Evolutionary conservation across 1,140 invertebrate genomes (phyloP).

Genomic region (Brachionus calyciflorus): DNA sequence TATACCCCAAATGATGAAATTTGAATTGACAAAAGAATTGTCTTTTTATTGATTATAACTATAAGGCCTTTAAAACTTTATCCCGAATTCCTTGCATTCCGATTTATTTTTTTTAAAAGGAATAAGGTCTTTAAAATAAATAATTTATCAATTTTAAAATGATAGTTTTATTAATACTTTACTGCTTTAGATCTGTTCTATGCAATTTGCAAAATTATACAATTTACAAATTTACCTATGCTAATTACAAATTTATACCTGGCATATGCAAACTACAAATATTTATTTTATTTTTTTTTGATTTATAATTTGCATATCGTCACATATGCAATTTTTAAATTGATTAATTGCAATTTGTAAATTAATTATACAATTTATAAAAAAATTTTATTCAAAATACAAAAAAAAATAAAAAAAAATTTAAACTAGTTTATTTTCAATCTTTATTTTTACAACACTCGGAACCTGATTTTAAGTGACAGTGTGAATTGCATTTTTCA

Average conservation of each 20-base stretch:
- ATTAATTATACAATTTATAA: no score
- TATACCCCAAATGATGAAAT: no score
- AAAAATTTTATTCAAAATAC: not conserved
- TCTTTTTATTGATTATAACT: no score
- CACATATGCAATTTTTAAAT: conserved; percentile 7
- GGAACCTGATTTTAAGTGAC: conserved; percentile 12
- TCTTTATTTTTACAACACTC: conserved; percentile 4
- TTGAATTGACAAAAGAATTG: no score
- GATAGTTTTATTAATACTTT: no score
- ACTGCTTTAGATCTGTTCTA: not conserved
- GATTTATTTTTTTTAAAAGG: no score
- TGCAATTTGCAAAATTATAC: not conserved
- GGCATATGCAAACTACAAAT: not conserved
- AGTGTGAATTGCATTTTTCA: conserved; percentile 4
- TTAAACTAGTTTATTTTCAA: no score
- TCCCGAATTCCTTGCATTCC: no score
- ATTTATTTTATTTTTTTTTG: not conserved
- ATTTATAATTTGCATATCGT: not conserved
- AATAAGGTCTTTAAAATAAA: no score
- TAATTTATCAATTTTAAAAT: no score
- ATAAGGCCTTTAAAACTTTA: no score
- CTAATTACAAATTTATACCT: not conserved
- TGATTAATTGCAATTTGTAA: no score
- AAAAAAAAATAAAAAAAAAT: not conserved
- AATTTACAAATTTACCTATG: not conserved